phyloP scores from a whole-genome alignment of 2,797 vertebrate species.

The Leuciscus waleckii region DNA sequence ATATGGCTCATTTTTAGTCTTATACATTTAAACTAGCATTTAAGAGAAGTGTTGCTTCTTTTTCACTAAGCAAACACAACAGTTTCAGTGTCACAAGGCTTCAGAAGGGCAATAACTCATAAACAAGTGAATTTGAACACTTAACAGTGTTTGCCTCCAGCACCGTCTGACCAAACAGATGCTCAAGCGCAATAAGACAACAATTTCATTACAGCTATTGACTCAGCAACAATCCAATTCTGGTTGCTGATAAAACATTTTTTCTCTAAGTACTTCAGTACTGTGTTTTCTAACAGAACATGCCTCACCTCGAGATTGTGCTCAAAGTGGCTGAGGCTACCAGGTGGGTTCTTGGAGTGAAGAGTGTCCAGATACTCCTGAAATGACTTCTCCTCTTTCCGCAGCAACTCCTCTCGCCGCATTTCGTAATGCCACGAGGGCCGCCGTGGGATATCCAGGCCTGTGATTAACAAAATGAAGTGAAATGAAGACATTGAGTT shows the following conservation, averaged over 20 bases:
- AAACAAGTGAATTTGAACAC: constrained; percentile 1
- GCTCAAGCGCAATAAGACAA: neutral
- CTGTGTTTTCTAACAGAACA: neutral
- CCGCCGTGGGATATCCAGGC: constrained; percentile 87
- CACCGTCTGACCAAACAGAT: constrained; percentile 18
- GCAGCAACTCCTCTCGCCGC: constrained; percentile 85
- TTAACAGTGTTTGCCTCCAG: neutral
- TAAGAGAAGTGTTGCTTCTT: neutral
- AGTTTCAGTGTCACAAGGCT: neutral
- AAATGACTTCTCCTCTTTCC: constrained; percentile 88
- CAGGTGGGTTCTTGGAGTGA: constrained; percentile 81
- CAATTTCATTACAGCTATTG: constrained; percentile 5
- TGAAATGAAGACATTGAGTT: neutral
- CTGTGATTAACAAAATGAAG: constrained; percentile 66
- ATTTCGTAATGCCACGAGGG: constrained; percentile 92
- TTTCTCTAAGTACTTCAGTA: neutral
- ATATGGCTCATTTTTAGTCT: neutral
- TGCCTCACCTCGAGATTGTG: constrained; percentile 90
- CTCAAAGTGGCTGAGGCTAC: constrained; percentile 90
- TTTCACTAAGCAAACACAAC: neutral
- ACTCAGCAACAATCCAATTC: constrained; percentile 6
- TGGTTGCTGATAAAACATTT: neutral
- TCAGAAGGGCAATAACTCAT: neutral
- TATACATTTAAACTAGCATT: neutral
- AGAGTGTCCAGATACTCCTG: constrained; percentile 85